These are phyloP conservation scores for Rotaria macrura DNA, from an alignment of 2,888 invertebrate genomes.

Conservation along the genomic window DNA sequence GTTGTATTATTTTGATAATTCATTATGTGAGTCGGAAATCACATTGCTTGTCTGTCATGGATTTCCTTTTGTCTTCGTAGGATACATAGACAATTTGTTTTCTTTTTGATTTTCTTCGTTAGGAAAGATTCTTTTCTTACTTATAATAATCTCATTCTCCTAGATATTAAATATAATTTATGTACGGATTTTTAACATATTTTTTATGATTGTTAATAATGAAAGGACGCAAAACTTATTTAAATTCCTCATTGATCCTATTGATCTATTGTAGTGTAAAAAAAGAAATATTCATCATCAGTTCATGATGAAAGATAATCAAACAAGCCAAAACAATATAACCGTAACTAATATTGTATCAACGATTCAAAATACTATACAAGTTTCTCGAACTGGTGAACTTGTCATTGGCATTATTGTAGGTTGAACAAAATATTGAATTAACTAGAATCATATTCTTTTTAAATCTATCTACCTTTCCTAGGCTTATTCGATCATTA, in stretches of 20 bases:
- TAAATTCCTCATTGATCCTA: neutral
- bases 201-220: neutral
- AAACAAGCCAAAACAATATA: neutral
- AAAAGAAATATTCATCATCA: neutral
- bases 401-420: neutral
- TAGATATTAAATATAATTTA: neutral
- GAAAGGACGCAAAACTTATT: neutral
- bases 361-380: neutral
- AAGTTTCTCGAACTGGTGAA: neutral
- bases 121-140: too few relatives aligned
- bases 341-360: neutral
- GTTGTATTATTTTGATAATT: neutral
- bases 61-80: too few relatives aligned
- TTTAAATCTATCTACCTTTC: too few relatives aligned
- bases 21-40: neutral
- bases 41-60: neutral
- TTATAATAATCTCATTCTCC: neutral
- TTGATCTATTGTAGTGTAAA: neutral
- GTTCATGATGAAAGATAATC: neutral
- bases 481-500: constrained; percentile 24
- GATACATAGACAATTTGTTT: too few relatives aligned
- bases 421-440: neutral
- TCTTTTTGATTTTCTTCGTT: too few relatives aligned
- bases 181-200: neutral
- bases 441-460: neutral